These are phyloP conservation scores for Coryphaenoides rupestris DNA, from an alignment of 2,113 vertebrate genomes.

Conservation along the genomic window DNA sequence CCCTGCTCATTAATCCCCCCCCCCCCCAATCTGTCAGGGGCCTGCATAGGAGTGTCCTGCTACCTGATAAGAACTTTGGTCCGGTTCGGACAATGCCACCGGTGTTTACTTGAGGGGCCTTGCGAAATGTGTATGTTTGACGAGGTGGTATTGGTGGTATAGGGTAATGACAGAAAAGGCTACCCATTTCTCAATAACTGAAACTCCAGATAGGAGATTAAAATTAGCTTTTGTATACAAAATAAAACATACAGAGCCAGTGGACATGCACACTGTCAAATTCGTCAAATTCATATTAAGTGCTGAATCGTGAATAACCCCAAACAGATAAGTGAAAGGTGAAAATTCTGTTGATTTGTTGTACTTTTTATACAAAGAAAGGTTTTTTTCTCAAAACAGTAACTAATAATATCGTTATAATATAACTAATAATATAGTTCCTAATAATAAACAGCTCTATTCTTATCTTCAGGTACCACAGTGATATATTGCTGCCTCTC, in stretches of 20 bases:
- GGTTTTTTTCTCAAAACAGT: too few relatives aligned
- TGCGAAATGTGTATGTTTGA: slow-evolving; percentile 10
- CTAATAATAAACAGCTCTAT: too few relatives aligned
- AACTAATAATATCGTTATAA: too few relatives aligned
- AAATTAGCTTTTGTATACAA: not conserved
- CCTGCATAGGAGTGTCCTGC: slow-evolving; percentile 22
- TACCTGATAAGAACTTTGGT: slow-evolving; percentile 17
- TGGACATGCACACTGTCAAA: too few relatives aligned
- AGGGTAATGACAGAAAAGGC: not conserved
- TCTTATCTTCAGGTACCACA: too few relatives aligned
- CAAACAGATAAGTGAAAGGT: too few relatives aligned
- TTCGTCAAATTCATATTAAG: too few relatives aligned
- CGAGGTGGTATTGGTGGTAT: not conserved
- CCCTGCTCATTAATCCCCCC: slow-evolving; percentile 13
- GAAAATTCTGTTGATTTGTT: too few relatives aligned
- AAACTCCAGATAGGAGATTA: not conserved
- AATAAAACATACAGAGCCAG: not conserved
- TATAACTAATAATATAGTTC: too few relatives aligned
- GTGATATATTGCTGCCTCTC: too few relatives aligned
- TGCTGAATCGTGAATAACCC: too few relatives aligned
- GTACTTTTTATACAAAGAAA: too few relatives aligned
- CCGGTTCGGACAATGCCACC: slow-evolving; percentile 10
- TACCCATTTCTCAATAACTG: not conserved
- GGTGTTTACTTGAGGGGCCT: slow-evolving; percentile 18
- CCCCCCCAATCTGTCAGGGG: slow-evolving; percentile 1